Conservation (phyloP, 2,888 invertebrate genomes). For the Hydropsyche betteni region DNA sequence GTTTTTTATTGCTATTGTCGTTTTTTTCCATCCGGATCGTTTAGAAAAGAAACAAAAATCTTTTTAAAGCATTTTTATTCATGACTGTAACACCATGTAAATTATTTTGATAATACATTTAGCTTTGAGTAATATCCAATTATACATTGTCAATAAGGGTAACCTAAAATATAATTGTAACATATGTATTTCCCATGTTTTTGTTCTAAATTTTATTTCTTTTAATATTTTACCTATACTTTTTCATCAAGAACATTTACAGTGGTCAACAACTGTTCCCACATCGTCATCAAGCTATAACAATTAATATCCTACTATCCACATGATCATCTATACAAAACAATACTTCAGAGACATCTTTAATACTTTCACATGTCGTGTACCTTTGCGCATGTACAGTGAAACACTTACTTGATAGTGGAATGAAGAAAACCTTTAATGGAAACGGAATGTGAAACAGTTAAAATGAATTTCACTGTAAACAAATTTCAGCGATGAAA, state of each 20-base stretch:
- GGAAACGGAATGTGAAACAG: too few relatives aligned
- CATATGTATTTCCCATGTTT: conserved; percentile 30
- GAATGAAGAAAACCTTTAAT: too few relatives aligned
- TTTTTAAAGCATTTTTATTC: conserved; percentile 52
- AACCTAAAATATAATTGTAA: conserved; percentile 51
- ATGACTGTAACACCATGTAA: conserved; percentile 52
- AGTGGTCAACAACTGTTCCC: conserved; percentile 38
- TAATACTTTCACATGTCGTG: conserved; percentile 27
- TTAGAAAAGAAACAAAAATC: background rate
- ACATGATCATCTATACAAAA: conserved; percentile 34
- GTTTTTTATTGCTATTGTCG: too few relatives aligned
- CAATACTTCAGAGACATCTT: conserved; percentile 31
- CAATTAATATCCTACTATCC: conserved; percentile 41
- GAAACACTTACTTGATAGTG: background rate
- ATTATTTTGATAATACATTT: conserved; percentile 68
- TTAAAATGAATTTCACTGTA: too few relatives aligned
- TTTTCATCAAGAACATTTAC: conserved; percentile 38
- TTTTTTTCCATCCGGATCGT: too few relatives aligned
- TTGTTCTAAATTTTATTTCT: conserved; percentile 21
- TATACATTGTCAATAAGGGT: conserved; percentile 61
- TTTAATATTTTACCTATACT: conserved; percentile 36
- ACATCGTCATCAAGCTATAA: conserved; percentile 37
- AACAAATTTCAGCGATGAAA: too few relatives aligned
- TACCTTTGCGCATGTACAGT: background rate
- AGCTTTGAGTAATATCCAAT: conserved; percentile 70